These are phyloP conservation scores for Maniola hyperantus DNA, from an alignment of 2,888 invertebrate genomes.

Conservation along the genomic window DNA sequence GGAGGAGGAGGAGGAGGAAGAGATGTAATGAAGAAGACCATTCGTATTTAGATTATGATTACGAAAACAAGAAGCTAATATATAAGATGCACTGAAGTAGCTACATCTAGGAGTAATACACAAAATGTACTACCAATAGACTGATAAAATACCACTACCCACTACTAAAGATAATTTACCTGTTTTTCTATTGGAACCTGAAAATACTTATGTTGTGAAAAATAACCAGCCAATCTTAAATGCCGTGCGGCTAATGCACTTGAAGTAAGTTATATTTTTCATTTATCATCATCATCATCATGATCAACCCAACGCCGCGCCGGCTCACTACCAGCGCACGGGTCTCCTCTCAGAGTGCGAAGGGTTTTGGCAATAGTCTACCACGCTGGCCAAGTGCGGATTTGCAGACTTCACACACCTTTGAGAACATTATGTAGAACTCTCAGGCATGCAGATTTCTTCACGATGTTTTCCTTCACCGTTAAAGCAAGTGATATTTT, in stretches of 20 bases:
- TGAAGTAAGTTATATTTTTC: slow-evolving; percentile 38
- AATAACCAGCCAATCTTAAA: slow-evolving; percentile 93
- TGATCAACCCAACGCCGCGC: too few species aligned
- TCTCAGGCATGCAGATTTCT: too few species aligned
- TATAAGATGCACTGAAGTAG: slow-evolving; percentile 73
- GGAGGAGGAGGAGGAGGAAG: slow-evolving; percentile 63
- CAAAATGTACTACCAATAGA: slow-evolving; percentile 61
- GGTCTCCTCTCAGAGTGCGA: too few species aligned
- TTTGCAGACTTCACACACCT: too few species aligned
- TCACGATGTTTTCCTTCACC: too few species aligned
- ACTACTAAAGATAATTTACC: slow-evolving; percentile 88
- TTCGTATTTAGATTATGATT: slow-evolving; percentile 72
- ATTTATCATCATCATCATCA: too few species aligned
- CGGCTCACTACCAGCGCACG: too few species aligned
- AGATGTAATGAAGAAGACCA: slow-evolving; percentile 66
- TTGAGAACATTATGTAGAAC: too few species aligned
- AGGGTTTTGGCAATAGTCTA: too few species aligned
- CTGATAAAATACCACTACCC: slow-evolving; percentile 74
- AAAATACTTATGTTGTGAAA: slow-evolving; percentile 95
- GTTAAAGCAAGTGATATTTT: too few species aligned
- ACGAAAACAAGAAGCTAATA: slow-evolving; percentile 69
- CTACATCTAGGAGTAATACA: slow-evolving; percentile 56
- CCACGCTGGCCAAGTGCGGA: too few species aligned
- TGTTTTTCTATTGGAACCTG: slow-evolving; percentile 93
- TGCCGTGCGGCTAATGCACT: slow-evolving; percentile 96